Evolutionary conservation across 2,888 invertebrate genomes (phyloP).

Genomic region (Chrysolina oricalcia): DNA sequence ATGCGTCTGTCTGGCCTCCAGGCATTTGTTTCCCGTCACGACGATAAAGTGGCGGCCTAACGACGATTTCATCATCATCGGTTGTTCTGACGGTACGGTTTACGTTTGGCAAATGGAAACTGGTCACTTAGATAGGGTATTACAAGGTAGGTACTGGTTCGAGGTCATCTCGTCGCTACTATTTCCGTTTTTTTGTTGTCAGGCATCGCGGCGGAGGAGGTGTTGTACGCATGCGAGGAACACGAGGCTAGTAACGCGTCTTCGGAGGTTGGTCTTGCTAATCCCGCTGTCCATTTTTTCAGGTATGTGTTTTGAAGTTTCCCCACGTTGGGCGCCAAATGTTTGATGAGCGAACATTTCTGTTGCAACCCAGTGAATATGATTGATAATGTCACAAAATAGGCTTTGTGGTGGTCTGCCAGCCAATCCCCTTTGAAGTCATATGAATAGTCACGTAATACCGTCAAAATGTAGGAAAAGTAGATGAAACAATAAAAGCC

Average conservation of each 20-base stretch:
- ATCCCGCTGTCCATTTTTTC: slow-evolving; percentile 96
- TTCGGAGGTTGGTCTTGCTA: slow-evolving; percentile 84
- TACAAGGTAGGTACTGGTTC: slow-evolving; percentile 80
- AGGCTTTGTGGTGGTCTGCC: too few species aligned
- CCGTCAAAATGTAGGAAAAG: too few species aligned
- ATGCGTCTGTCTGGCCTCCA: slow-evolving; percentile 92
- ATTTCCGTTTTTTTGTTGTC: slow-evolving; percentile 39
- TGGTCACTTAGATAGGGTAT: slow-evolving; percentile 94
- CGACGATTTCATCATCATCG: slow-evolving; percentile 98
- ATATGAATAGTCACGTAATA: too few species aligned
- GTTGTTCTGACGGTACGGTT: slow-evolving; percentile 97
- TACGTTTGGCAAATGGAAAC: slow-evolving; percentile 99
- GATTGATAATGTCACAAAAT: too few species aligned
- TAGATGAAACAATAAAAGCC: too few species aligned
- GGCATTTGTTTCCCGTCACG: slow-evolving; percentile 96
- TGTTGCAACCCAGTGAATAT: neutral
- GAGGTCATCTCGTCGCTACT: neutral
- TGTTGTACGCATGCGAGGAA: slow-evolving; percentile 95
- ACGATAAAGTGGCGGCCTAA: slow-evolving; percentile 97
- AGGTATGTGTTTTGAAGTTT: slow-evolving; percentile 71
- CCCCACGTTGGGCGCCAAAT: slow-evolving; percentile 9
- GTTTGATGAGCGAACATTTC: neutral
- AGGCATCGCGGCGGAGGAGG: slow-evolving; percentile 96
- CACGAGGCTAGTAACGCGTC: slow-evolving; percentile 78
- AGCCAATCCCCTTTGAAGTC: too few species aligned